A percentile compares a stretch with the other conserved stretches of the same genome.
phyloP scores from a whole-genome alignment of 2,888 invertebrate species.

The Amitus sp. region DNA sequence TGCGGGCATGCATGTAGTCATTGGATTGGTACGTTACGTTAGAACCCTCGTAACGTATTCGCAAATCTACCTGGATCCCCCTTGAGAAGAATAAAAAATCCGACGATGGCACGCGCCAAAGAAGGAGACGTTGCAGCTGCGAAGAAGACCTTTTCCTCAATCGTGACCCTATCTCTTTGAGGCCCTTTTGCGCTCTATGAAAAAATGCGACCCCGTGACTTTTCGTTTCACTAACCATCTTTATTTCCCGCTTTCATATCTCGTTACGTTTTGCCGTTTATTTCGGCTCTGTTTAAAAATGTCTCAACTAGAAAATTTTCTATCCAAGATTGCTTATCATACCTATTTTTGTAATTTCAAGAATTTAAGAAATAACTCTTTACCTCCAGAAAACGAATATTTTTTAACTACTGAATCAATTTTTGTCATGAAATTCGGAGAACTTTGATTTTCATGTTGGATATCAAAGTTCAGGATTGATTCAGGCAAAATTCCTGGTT shows the following conservation, averaged over 20 bases:
- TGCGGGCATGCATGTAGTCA: conserved; percentile 41
- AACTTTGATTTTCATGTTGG: no score
- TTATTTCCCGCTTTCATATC: background rate
- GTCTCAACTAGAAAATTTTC: no score
- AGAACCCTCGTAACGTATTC: conserved; percentile 49
- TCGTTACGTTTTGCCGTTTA: no score
- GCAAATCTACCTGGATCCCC: conserved; percentile 49
- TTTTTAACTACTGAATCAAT: no score
- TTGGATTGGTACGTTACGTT: conserved; percentile 50
- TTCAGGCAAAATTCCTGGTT: no score
- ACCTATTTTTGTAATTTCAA: no score
- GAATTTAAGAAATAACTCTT: no score
- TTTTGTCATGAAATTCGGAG: no score
- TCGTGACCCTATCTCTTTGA: background rate
- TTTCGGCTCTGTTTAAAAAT: no score
- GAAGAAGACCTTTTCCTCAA: background rate
- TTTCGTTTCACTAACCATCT: conserved; percentile 1
- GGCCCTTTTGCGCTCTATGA: background rate
- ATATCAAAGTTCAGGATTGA: no score
- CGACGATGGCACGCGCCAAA: conserved; percentile 47
- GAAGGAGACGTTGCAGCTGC: conserved; percentile 43
- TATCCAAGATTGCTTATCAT: no score
- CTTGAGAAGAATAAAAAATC: conserved; percentile 34
- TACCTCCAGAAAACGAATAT: no score
- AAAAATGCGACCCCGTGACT: background rate